Base-by-base conservation (phyloP, 2,888 invertebrate species). In the Oligia fasciuncula region DNA sequence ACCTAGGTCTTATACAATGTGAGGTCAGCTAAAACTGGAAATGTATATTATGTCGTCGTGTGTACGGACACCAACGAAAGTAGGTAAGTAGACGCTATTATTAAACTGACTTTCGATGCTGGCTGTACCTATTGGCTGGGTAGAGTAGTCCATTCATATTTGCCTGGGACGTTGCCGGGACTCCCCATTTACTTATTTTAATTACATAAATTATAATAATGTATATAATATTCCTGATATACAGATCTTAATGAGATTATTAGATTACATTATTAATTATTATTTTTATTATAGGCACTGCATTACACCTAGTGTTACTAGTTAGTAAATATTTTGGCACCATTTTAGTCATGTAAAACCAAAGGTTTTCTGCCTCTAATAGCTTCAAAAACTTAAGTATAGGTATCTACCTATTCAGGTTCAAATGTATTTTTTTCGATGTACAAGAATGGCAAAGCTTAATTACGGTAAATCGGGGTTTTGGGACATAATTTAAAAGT, bases 231-330 rank as follows among this genome's bases (percentile, higher is more conserved):
- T 73, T 80, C 73, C 81, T 86, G 83, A 88, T 89, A 89, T 87
- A 91, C 89, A 91, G 91, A 91, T 91, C 91, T 89, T 87, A 86
- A 75, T 79, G 90, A 89, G 90, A 90, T 88, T 88, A 82, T 83
- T 86, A 83, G 79, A 81, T 81, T 70, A 85, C 11, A 78, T 75
- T 0, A 43, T 43, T 49, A 14, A 49, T 49, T 81, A 83, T 66
- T 84, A 84, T 75, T 77, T 72, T 78, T 84, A 84, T 67, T 79
- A 83, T 86, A 89, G 88, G 89, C 89, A 89, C 89, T 89, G 85
- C 76, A 74, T 79, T 85, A 84, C 66, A 74, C 74, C 74, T 85
- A 77, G 68, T 80, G 81, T 87, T 86, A 86, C 71, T 75, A 73
- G 71, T 84, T 85, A 85, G 86, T 87, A 79, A 77, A 79, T 84